Base-by-base conservation (phyloP, 2,797 vertebrate genomes). In the Scolopax bukidnonensis region DNA sequence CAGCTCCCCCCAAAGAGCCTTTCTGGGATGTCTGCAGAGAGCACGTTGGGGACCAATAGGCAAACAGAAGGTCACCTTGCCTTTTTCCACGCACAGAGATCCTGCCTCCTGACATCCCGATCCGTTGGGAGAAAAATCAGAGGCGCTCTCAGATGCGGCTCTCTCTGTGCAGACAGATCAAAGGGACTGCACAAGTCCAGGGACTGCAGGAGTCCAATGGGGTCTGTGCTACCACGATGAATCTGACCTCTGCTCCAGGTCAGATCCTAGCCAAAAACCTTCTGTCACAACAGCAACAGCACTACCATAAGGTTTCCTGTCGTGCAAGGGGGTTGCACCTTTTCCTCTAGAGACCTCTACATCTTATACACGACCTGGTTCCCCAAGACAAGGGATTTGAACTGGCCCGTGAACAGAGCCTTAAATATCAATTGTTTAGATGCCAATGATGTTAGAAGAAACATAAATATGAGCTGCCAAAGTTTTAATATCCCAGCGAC, bases 401-500 rank as follows among this genome's bases (percentile, higher is more conserved):
- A 57, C 28, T 67, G 16, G 64, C 41, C 71, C 50, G 87, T 91
- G 90, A 91, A 93, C 90, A 94, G 92, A 85, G 95, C 81, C 64
- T 94, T 95, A 91, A 73, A 75, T 92, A 96, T 77, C 40, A 89
- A 3, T 47, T 82, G 13, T 65, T 96, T 33, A 61, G 67, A 30
- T 68, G 28, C 10, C 57, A 65, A 8, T 27, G 19, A 47, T 32
- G 33, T 36, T 74, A 76, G 69, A 80, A 88, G 61, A 88, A 78
- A 86, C 2, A 3, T 69, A 69, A 84, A 68, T 20, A 61, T 19
- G 47, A 81, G 65, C 15, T 51, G 43, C 32, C 30, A 54, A 86
- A 65, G 64, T 69, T 61, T 65, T 40, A 73, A 88, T 15, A 87
- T 84, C 36, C 11, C 12, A 18, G 48, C 48, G 28, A 77, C 64